Evolutionary conservation across 2,113 vertebrate genomes (phyloP), one percentile per base, ranked within the genome.

Genomic region (Pseudorhombus dupliciocellatus): DNA sequence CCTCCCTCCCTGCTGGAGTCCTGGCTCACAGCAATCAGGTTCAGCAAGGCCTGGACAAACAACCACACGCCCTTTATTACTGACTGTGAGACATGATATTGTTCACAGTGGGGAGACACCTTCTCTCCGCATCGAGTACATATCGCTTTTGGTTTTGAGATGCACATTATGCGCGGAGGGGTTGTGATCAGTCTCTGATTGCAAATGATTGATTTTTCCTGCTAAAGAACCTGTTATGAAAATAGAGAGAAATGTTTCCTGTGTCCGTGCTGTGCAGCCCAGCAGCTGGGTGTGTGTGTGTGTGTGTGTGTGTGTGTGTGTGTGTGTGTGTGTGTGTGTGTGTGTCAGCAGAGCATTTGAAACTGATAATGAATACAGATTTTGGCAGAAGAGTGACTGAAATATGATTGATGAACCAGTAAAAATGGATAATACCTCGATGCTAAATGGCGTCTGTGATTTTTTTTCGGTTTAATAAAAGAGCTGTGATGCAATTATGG

Each of bases 11-110:
- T 5, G 73, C 55, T 77, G 83, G 75, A 82, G 77, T 68, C 67
- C 76, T 60, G 20, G 62, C 76, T 71, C 14, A 53, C 72, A 80
- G 79, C 81, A 66, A 84, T 83, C 67, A 79, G 76, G 70, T 69
- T 79, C 72, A 68, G 68, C 54, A 56, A 34, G 51, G 82, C 76
- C 69, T 76, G 81, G 68, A 79, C 65, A 87, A 86, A 84, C 74
- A 79, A 81, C 73, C 58, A 46, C 46, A 80, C 67, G 75, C 16
- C 65, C 72, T 90, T 83, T 84, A 83, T 86, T 85, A 84, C 66
- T 60, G 83, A 81, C 84, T 83, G 87, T 42, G 57, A 78, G 67
- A 44, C 63, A 73, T 48, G 20, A 64, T 77, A 57, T 71, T 83
- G 73, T 37, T 81, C 79, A 81, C 80, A 86, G 73, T 46, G 61